phyloP scores from a whole-genome alignment of 2,888 invertebrate genomes.

The Andrena hattorfiana region DNA sequence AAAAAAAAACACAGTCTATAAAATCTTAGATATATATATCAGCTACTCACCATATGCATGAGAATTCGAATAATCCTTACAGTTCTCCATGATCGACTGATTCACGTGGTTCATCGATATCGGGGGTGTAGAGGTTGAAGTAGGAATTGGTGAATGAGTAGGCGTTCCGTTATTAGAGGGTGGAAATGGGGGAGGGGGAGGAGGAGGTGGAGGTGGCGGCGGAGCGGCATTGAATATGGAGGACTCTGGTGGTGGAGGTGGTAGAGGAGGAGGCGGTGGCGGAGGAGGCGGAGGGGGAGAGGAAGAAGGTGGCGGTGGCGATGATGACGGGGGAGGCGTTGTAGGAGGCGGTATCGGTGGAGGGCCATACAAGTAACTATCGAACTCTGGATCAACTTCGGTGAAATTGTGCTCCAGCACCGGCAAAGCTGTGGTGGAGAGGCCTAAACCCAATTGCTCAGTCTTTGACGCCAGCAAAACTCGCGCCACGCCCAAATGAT shows the following conservation, averaged over 20 bases:
- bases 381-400: constrained; percentile 91
- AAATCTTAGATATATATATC: background rate
- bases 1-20: background rate
- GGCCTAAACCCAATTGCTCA: constrained; percentile 90
- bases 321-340: constrained; percentile 76
- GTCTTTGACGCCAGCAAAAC: constrained; percentile 93
- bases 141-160: constrained; percentile 73
- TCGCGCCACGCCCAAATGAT: constrained; percentile 95
- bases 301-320: constrained; percentile 76
- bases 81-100: constrained; percentile 61
- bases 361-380: constrained; percentile 88
- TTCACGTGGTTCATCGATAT: constrained; percentile 63
- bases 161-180: constrained; percentile 73
- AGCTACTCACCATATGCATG: constrained; percentile 66
- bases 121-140: constrained; percentile 59
- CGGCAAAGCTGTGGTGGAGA: constrained; percentile 90
- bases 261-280: constrained; percentile 75
- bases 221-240: constrained; percentile 72
- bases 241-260: constrained; percentile 74
- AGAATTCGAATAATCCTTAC: constrained; percentile 63
- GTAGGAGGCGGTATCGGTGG: constrained; percentile 77
- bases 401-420: constrained; percentile 92
- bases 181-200: constrained; percentile 72
- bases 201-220: constrained; percentile 73
- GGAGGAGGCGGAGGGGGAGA: constrained; percentile 76